Evolutionary conservation across 2,113 vertebrate genomes (phyloP), one percentile per base, ranked within the genome.

Genomic region (Oreochromis spilurus): DNA sequence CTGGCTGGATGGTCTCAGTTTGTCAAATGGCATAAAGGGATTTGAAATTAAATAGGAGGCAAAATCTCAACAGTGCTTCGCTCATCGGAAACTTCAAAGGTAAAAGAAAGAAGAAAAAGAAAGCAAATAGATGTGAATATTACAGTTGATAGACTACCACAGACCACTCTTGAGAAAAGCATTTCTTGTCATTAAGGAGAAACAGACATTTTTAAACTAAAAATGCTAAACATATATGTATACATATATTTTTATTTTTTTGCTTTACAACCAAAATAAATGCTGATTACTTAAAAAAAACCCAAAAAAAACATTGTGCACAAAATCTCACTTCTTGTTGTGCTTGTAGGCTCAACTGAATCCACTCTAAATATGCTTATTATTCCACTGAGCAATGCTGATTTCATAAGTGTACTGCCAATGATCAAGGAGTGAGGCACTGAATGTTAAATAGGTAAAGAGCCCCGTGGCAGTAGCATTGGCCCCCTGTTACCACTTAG

Each of bases 401-500:
- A 91, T 91, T 95, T 91, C 89, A 84, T 87, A 93, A 92, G 88
- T 90, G 83, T 82, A 81, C 79, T 84, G 90, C 85, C 92, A 92
- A 82, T 90, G 91, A 92, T 94, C 80, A 91, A 84, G 87, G 91
- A 86, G 92, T 86, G 86, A 89, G 89, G 90, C 89, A 60, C 91
- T 93, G 93, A 94, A 94, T 95, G 91, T 94, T 94, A 95, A 94
- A 93, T 89, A 95, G 93, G 93, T 95, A 93, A 93, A 94, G 92
- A 94, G 94, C 94, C 94, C 94, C 78, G 79, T 94, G 93, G 94
- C 93, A 94, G 91, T 94, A 91, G 93, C 93, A 96, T 92, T 84
- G 95, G 92, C 91, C 96, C 94, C 95, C 94, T 95, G 95, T 95
- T 94, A 96, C 93, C 95, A 96, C 95, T 95, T 95, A 95, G 96